phyloP scores from a whole-genome alignment of 2,797 vertebrate species.

The Hemitrygon akajei region DNA sequence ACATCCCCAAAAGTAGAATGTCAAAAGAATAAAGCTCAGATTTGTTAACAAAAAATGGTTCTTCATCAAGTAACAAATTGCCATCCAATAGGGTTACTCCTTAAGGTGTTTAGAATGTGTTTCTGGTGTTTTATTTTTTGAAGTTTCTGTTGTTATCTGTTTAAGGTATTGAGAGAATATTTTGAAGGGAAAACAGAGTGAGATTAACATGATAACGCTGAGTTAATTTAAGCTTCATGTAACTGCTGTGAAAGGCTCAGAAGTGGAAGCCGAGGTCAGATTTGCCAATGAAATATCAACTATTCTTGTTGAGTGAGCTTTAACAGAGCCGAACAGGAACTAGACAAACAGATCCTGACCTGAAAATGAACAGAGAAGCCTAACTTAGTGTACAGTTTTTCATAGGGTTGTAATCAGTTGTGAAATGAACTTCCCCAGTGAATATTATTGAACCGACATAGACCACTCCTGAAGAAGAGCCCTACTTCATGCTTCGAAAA shows the following conservation, averaged over 20 bases:
- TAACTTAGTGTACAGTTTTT: background rate
- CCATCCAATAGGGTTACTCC: background rate
- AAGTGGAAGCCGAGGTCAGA: background rate
- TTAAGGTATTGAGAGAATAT: background rate
- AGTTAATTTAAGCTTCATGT: background rate
- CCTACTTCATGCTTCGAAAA: background rate
- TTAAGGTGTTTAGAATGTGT: background rate
- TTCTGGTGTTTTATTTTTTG: background rate
- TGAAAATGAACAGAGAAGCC: constrained; percentile 10
- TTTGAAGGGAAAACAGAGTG: background rate
- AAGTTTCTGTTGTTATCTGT: too few relatives aligned
- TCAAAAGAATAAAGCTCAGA: constrained; percentile 5
- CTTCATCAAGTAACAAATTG: background rate
- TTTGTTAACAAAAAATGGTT: background rate
- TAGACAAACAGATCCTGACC: constrained; percentile 2
- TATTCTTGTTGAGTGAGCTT: background rate
- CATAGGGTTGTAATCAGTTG: background rate
- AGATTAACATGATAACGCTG: background rate
- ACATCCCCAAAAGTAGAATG: background rate
- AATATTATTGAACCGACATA: background rate
- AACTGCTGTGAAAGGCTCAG: background rate
- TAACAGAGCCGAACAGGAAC: background rate
- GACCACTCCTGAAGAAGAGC: too few relatives aligned
- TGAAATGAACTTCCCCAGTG: background rate
- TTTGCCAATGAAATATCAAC: background rate